These are phyloP conservation scores for Unio delphinus DNA, from an alignment of 2,888 invertebrate genomes.

Conservation along the genomic window DNA sequence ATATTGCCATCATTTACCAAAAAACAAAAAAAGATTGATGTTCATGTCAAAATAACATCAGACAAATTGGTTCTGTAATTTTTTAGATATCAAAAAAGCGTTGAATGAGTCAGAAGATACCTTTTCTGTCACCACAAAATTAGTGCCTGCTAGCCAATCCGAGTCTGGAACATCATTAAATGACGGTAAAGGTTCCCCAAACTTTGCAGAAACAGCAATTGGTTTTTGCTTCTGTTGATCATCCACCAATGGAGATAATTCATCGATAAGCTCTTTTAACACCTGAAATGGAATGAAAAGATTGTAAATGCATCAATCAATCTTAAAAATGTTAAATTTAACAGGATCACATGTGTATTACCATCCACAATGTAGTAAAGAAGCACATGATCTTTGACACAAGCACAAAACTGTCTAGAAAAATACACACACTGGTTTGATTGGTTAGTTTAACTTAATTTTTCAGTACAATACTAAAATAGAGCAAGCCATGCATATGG, in stretches of 20 bases:
- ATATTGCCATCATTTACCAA: no score
- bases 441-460: no score
- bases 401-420: no score
- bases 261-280: constrained; percentile 45
- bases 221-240: constrained; percentile 1
- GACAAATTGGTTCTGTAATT: no score
- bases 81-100: no score
- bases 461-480: no score
- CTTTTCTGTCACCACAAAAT: constrained; percentile 43
- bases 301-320: not conserved
- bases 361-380: not conserved
- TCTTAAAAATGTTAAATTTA: not conserved
- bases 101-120: constrained; percentile 8
- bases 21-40: no score
- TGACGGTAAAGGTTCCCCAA: constrained; percentile 11
- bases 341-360: not conserved
- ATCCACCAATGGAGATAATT: constrained; percentile 30
- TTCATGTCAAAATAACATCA: no score
- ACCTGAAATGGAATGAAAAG: constrained; percentile 25
- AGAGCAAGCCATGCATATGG: no score
- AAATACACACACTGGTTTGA: no score
- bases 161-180: constrained; percentile 21
- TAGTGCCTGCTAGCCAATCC: constrained; percentile 53
- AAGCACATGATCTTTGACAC: not conserved
- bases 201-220: constrained; percentile 29